Conservation (phyloP, 2,888 invertebrate genomes). For the Ferrisia virgata region DNA sequence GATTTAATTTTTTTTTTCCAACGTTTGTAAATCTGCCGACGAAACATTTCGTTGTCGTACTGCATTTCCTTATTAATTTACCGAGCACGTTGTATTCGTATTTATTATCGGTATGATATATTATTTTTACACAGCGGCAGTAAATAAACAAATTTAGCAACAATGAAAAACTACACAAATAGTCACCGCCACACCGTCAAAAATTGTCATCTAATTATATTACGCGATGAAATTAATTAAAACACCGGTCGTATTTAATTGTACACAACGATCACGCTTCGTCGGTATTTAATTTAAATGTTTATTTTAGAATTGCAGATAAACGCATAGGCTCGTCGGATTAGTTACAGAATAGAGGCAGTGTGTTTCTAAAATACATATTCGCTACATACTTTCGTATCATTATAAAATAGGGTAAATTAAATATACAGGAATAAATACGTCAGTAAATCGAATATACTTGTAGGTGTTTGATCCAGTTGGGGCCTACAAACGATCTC, state of each 20-base stretch:
- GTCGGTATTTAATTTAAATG: neutral
- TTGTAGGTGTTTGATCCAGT: no score
- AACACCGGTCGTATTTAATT: conserved; percentile 12
- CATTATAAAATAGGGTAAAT: no score
- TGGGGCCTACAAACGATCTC: no score
- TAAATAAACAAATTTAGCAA: neutral
- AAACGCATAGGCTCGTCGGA: neutral
- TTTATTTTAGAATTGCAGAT: neutral
- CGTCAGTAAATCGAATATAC: no score
- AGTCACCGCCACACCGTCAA: neutral
- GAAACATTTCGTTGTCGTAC: neutral
- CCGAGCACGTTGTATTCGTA: neutral
- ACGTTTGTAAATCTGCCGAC: neutral
- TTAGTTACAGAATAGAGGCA: neutral
- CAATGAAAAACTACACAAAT: neutral
- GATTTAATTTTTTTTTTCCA: neutral
- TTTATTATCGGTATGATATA: no score
- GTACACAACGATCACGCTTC: neutral
- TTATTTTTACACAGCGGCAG: neutral
- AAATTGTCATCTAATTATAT: conserved; percentile 7
- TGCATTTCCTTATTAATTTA: neutral
- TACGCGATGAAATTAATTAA: conserved; percentile 14
- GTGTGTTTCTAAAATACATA: neutral
- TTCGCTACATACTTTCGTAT: no score
- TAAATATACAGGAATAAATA: neutral